Evolutionary conservation across 1,140 invertebrate genomes (phyloP).

Genomic region (Copidosoma floridanum): DNA sequence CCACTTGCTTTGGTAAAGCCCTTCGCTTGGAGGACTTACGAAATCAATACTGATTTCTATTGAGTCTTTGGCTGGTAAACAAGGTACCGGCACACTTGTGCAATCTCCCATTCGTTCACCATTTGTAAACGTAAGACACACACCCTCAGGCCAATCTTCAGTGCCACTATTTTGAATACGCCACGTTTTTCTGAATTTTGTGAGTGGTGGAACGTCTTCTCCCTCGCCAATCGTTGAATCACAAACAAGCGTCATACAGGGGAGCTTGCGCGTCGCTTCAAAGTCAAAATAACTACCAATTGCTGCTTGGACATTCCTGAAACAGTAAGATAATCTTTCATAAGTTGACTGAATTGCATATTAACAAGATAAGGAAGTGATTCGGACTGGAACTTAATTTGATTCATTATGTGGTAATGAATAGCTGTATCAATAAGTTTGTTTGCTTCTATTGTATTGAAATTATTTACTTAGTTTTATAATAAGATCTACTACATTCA

Average conservation of each 20-base stretch:
- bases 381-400: background rate
- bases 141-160: constrained; percentile 76
- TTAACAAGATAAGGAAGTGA: background rate
- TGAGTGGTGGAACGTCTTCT: constrained; percentile 72
- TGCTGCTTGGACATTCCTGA: constrained; percentile 93
- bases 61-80: constrained; percentile 66
- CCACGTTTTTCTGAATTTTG: constrained; percentile 79
- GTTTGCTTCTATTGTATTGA: too few species aligned
- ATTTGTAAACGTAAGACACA: constrained; percentile 67
- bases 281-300: constrained; percentile 94
- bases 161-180: constrained; percentile 75
- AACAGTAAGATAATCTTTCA: constrained; percentile 25
- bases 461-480: too few species aligned
- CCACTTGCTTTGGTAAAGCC: constrained; percentile 81
- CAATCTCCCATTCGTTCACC: constrained; percentile 63
- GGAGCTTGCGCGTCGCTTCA: constrained; percentile 66
- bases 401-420: too few species aligned
- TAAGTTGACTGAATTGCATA: too few species aligned
- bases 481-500: too few species aligned
- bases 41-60: constrained; percentile 69
- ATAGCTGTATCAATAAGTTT: too few species aligned
- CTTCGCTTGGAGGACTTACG: constrained; percentile 66
- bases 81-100: constrained; percentile 61
- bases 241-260: constrained; percentile 76
- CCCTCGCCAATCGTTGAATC: constrained; percentile 76